Evolutionary conservation across 2,888 invertebrate genomes (phyloP).

Genomic region (Agrotis puta): DNA sequence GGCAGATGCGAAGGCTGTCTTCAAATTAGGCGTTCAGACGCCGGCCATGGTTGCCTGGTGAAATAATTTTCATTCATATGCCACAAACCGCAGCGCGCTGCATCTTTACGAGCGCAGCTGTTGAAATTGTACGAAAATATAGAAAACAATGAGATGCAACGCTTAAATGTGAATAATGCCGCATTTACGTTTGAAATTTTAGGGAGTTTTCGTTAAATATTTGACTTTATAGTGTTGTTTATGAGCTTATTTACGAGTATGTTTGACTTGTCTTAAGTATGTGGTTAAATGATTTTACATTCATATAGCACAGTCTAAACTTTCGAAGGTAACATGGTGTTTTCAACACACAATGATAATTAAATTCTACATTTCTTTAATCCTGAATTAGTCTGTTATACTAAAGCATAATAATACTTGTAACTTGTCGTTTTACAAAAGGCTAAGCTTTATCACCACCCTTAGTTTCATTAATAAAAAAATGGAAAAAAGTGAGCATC

Average conservation of each 20-base stretch:
- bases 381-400: not conserved
- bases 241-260: not conserved
- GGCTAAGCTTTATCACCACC: not conserved
- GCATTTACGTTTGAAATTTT: slow-evolving; percentile 29
- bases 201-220: slow-evolving; percentile 15
- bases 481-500: not conserved
- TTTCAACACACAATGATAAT: not conserved
- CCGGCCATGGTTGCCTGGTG: slow-evolving; percentile 37
- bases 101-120: slow-evolving; percentile 69
- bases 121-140: slow-evolving; percentile 56
- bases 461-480: not conserved
- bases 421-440: not conserved
- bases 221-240: slow-evolving; percentile 3
- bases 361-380: not conserved
- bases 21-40: slow-evolving; percentile 63
- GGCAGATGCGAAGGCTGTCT: slow-evolving; percentile 57
- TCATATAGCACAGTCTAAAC: too few relatives aligned
- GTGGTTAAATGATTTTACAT: not conserved
- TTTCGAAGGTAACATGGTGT: too few relatives aligned
- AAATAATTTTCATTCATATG: slow-evolving; percentile 66
- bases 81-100: slow-evolving; percentile 58
- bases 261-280: not conserved
- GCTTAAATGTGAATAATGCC: slow-evolving; percentile 36
- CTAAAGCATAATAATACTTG: not conserved
- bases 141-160: slow-evolving; percentile 59